These are phyloP conservation scores for Gymnobelideus leadbeateri DNA, from an alignment of 2,113 vertebrate genomes.

Conservation along the genomic window DNA sequence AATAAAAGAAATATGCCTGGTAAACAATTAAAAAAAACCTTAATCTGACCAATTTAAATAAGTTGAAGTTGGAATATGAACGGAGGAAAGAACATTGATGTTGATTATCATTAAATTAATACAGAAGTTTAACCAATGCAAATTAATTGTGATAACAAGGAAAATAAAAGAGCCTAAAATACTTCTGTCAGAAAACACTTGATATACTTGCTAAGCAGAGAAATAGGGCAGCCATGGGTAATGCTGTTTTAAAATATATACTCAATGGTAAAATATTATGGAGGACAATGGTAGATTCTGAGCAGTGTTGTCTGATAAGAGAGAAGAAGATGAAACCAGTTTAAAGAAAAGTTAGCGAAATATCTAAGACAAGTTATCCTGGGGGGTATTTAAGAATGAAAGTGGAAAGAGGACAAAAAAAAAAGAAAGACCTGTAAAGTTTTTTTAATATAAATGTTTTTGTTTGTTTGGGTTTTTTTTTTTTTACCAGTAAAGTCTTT, in stretches of 20 bases:
- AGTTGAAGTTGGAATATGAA: neutral
- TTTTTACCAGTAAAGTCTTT: neutral
- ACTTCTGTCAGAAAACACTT: neutral
- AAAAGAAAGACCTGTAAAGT: neutral
- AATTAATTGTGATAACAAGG: neutral
- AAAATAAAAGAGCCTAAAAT: neutral
- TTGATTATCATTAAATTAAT: neutral
- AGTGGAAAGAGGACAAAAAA: neutral
- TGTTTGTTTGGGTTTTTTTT: neutral
- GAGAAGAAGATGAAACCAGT: neutral
- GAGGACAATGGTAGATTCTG: neutral
- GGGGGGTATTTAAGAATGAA: neutral
- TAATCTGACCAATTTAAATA: neutral
- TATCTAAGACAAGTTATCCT: neutral
- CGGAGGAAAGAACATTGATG: neutral
- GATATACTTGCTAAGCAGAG: neutral
- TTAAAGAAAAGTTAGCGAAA: neutral
- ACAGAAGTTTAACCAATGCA: neutral
- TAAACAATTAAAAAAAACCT: neutral
- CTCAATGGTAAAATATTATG: neutral
- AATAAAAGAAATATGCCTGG: neutral
- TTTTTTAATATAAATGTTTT: neutral
- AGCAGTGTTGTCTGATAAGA: neutral
- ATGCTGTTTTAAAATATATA: neutral
- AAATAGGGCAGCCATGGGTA: neutral